Base-by-base conservation (phyloP, 2,797 vertebrate species). In the Pempheris klunzingeri region DNA sequence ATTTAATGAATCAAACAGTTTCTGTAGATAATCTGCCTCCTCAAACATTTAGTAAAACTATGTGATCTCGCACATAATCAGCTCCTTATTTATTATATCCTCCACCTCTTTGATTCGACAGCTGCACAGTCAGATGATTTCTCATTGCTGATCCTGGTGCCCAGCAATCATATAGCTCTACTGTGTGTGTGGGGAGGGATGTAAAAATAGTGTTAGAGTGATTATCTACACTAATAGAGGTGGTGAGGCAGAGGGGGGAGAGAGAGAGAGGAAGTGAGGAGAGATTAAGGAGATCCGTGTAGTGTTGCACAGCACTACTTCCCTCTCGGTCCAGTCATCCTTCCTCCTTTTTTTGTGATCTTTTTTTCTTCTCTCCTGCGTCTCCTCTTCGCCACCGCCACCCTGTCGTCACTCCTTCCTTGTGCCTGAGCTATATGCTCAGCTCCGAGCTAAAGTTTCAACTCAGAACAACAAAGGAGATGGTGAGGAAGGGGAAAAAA, bases 351-450 rank as follows among this genome's bases (percentile, higher is more conserved):
- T 85, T 47, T 67, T 34, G 18, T 55, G 28, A 41, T 74, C 38
- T 14, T 3, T 30, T 28, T 53, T 62, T 61, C 46, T 44, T 60
- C 41, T 61, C 46, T 53, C 61, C 60, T 22, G 49, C 57, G 41
- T 52, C 32, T 67, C 55, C 22, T 20, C 68, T 49, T 65, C 58
- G 28, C 50, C 38, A 5, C 71, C 32, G 17, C 79, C 70, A 62
- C 77, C 36, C 80, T 80, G 73, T 74, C 82, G 73, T 38, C 81
- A 2, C 47, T 74, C 50, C 5, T 17, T 80, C 68, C 63, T 63
- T 58, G 14, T 22, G 43, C 41, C 52, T 74, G 58, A 12, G 58
- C 26, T 57, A 3, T 20, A 22, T 4, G 54, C 74, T 76, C 62
- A 12, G 44, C 49, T 71, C 63, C 3, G 3, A 81, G 67, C 39